Evolutionary conservation across 2,888 invertebrate species (phyloP), one percentile per base, ranked within the genome.

Genomic region (Bellardia bayeri): DNA sequence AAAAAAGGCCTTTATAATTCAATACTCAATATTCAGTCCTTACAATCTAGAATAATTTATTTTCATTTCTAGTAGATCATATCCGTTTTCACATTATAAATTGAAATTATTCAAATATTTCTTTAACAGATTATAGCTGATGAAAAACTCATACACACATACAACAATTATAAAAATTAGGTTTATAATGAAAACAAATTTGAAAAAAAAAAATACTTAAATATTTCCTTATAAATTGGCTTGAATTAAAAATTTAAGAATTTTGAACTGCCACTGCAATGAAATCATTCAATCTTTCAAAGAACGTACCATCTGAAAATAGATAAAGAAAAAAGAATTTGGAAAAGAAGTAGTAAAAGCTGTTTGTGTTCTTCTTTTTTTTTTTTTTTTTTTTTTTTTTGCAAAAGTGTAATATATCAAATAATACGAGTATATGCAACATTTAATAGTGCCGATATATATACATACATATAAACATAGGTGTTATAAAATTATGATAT

Each of bases 251-350:
- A 78, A 78, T 82, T 82, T 56, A 69, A 75, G 69, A 75, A 81
- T 85, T 85, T 85, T 85, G 80, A 71, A 75, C 69, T 56, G 80
- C 69, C 75, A 75, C 85, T 61, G 74, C 79, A 85, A 85, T 64
- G 80, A 75, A 85, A 80, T 74, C 82, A 82, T 54, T 63, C 79
- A 72, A 83, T 83, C 69, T 76, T 83, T 49, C 58, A 85, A 80
- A 66, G 51, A 74, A 85, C 85, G 80, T 85, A 85, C 85, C 85
- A 85, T 85, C 85, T 85, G 85, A 85, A 85, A 85, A 80, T 80
- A 85, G 80, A 85, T 80, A 85, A 74, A 83, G 82, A 82, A 78
- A 71, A 80, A 69, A 71, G n/a, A 75, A 56, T 85, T 85, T 85
- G 85, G 85, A 81, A 85, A 80, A 63, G 40, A 80, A 81, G 80